These are phyloP conservation scores for Agonopterix alstromeriana DNA, from an alignment of 2,888 invertebrate genomes.

Conservation along the genomic window DNA sequence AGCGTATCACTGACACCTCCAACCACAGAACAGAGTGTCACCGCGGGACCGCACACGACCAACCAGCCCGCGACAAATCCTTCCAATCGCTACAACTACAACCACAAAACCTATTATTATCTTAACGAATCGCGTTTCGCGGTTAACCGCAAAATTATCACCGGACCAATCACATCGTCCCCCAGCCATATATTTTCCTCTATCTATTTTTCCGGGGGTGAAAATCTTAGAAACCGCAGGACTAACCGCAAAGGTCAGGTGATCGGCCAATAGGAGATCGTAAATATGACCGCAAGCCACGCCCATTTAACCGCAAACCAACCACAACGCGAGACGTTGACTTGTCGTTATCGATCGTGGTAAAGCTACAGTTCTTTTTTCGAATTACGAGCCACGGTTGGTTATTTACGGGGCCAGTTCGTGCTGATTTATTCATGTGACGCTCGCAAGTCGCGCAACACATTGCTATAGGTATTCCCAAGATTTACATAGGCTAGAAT, in stretches of 20 bases:
- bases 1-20: slow-evolving; percentile 19
- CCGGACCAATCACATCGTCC: slow-evolving; percentile 57
- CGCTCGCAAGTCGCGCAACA: slow-evolving; percentile 1
- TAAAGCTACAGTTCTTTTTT: slow-evolving; percentile 53
- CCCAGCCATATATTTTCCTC: slow-evolving; percentile 60
- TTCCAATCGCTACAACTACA: slow-evolving; percentile 30
- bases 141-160: slow-evolving; percentile 69
- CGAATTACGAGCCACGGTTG: slow-evolving; percentile 32
- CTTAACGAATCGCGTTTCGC: slow-evolving; percentile 70
- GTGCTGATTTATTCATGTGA: slow-evolving; percentile 21
- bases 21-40: slow-evolving; percentile 23
- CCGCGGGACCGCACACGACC: slow-evolving; percentile 26
- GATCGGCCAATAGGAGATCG: slow-evolving; percentile 76
- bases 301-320: slow-evolving; percentile 81
- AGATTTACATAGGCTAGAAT: background rate
- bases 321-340: slow-evolving; percentile 74
- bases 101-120: slow-evolving; percentile 55
- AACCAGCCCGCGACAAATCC: slow-evolving; percentile 37
- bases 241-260: slow-evolving; percentile 76
- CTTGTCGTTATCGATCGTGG: slow-evolving; percentile 62
- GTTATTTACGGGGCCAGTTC: slow-evolving; percentile 20
- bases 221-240: slow-evolving; percentile 79
- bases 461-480: background rate
- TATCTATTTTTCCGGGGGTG: slow-evolving; percentile 72
- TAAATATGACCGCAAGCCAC: slow-evolving; percentile 79